Evolutionary conservation across 2,797 vertebrate species (phyloP), one percentile per base, ranked within the genome.

Genomic region (Melanotaenia maccullochi): DNA sequence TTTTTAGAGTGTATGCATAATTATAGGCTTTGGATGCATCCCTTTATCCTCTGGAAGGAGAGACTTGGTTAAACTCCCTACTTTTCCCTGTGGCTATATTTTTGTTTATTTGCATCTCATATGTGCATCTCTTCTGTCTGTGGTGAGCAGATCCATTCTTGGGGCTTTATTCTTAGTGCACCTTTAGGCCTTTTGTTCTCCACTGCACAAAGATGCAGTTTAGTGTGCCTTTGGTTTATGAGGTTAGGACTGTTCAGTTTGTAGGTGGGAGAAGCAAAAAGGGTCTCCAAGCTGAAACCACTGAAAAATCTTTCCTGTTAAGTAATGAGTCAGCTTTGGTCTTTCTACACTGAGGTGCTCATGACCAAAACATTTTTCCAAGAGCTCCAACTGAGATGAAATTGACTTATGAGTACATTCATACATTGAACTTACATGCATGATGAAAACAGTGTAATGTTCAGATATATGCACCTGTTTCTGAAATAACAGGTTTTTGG

Each of bases 1-100:
- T 84, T 90, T 87, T 85, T 83, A 73, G 79, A 85, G 77, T 85
- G 69, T 71, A 4, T 83, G 60, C 89, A 73, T 94, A 93, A 94
- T 92, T 93, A 92, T 71, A 75, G 86, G 88, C 79, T 93, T 90
- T 76, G 84, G 73, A 78, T 20, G 60, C 84, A 88, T 91, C 90
- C 85, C 82, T 85, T 80, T 82, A 92, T 93, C 90, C 87, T 86
- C 76, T 90, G 79, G 83, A 90, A 88, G 75, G 71, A 78, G 78
- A 82, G 74, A 83, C 76, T 80, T 56, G 76, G 84, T 81, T 90
- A 85, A 89, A 87, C 85, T 89, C 84, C 76, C 87, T 89, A 71
- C 81, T 90, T 65, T 84, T 77, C 74, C 86, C 85, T 36, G 16
- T 81, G 86, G 83, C 82, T 85, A 49, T 70, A 73, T 81, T 78